Conservation (phyloP, 1,140 invertebrate genomes). For the Galleria mellonella region DNA sequence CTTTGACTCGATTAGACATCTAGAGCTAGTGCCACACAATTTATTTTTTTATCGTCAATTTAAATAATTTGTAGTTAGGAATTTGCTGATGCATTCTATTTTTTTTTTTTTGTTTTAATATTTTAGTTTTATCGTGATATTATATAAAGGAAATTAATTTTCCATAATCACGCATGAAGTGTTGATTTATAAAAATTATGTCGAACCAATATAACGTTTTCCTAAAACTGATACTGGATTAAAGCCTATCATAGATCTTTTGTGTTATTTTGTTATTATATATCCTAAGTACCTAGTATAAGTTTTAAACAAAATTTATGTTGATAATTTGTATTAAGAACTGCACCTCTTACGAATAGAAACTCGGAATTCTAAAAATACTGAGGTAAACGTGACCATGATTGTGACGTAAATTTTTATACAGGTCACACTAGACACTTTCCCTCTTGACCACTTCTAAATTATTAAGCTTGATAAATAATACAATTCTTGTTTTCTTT, state of each 20-base stretch:
- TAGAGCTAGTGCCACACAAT: conserved; percentile 25
- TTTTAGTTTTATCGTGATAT: conserved; percentile 36
- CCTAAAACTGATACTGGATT: conserved; percentile 45
- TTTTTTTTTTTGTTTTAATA: conserved; percentile 38
- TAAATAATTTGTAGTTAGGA: conserved; percentile 29
- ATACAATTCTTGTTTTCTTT: no score
- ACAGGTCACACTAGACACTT: no score
- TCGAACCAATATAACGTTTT: conserved; percentile 37
- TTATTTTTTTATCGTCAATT: conserved; percentile 20
- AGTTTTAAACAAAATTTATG: no score
- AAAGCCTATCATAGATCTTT: conserved; percentile 50
- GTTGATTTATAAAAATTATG: conserved; percentile 41
- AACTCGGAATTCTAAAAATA: no score
- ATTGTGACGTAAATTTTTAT: no score
- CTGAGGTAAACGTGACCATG: no score
- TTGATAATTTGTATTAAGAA: no score
- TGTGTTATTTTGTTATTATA: no score
- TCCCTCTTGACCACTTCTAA: no score
- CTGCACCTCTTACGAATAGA: no score
- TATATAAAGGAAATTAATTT: conserved; percentile 19
- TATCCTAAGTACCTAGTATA: no score
- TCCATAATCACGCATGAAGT: conserved; percentile 20
- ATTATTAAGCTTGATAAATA: no score
- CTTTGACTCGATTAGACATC: conserved; percentile 23
- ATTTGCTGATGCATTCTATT: conserved; percentile 43